These are phyloP conservation scores for Stegana nigrithorax DNA, from an alignment of 2,888 invertebrate species.

Conservation along the genomic window DNA sequence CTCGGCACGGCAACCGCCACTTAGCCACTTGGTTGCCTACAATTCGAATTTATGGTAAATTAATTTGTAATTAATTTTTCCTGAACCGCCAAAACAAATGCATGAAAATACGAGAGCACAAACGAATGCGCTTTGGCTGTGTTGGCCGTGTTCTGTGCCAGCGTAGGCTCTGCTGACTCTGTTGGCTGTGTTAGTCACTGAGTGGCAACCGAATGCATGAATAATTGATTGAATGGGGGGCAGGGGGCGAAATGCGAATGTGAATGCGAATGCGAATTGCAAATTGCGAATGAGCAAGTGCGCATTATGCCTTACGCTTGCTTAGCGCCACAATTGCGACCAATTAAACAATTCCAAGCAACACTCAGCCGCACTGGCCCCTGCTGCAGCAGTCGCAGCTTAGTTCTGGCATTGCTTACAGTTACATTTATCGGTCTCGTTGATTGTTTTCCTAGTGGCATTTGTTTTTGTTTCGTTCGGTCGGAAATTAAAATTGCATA, in stretches of 20 bases:
- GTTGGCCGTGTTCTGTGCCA: no score
- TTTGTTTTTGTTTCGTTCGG: constrained; percentile 24
- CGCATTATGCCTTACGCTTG: constrained; percentile 53
- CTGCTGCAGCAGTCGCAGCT: not conserved
- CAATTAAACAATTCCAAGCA: constrained; percentile 49
- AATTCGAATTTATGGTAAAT: constrained; percentile 57
- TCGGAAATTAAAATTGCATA: constrained; percentile 64
- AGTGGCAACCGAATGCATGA: no score
- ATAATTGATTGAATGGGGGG: no score
- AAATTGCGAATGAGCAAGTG: not conserved
- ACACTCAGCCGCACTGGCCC: not conserved
- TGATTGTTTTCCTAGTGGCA: constrained; percentile 1
- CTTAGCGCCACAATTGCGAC: constrained; percentile 61
- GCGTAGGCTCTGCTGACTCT: no score
- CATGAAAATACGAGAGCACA: constrained; percentile 3
- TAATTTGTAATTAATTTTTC: constrained; percentile 61
- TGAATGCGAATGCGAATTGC: not conserved
- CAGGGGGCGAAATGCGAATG: not conserved
- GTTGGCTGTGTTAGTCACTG: no score
- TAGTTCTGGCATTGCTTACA: not conserved
- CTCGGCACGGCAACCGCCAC: not conserved
- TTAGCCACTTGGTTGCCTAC: constrained; percentile 12
- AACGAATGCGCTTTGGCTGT: no score
- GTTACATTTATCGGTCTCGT: no score
- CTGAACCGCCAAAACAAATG: constrained; percentile 22